Conservation (phyloP, 1,140 invertebrate genomes). For the Orchesella cincta region DNA sequence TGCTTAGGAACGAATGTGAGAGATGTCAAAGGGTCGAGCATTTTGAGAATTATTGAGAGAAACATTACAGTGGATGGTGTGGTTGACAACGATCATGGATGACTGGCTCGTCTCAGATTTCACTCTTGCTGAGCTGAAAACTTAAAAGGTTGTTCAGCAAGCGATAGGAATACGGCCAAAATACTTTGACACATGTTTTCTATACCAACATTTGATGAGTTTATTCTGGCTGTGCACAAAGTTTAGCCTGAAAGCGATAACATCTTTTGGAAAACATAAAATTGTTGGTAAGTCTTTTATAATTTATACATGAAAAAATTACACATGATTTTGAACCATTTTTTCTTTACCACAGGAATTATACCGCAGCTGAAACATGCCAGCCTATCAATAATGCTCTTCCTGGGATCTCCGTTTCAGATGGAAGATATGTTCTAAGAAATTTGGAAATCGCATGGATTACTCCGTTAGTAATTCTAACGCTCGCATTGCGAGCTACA, state of each 20-base stretch:
- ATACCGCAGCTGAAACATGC: conserved; percentile 44
- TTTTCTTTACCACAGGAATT: conserved; percentile 23
- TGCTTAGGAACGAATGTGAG: conserved; percentile 51
- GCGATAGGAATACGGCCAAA: conserved; percentile 31
- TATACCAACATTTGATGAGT: conserved; percentile 50
- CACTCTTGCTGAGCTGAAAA: conserved; percentile 39
- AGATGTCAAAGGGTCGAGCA: not conserved
- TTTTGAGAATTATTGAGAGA: conserved; percentile 14
- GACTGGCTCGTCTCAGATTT: conserved; percentile 51
- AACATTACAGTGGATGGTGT: conserved; percentile 32
- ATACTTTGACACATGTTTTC: conserved; percentile 28
- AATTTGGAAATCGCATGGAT: conserved; percentile 35
- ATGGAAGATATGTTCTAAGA: too few species aligned
- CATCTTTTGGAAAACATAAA: too few species aligned
- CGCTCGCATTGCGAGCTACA: conserved; percentile 22
- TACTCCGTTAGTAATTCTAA: conserved; percentile 10
- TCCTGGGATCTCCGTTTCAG: too few species aligned
- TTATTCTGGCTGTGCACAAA: conserved; percentile 42
- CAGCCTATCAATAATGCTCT: conserved; percentile 33
- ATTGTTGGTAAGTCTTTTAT: too few species aligned
- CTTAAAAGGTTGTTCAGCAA: conserved; percentile 34
- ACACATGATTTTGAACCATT: conserved; percentile 36
- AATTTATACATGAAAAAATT: too few species aligned
- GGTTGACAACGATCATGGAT: conserved; percentile 34
- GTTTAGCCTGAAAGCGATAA: conserved; percentile 40